These are phyloP conservation scores for Epinephelus lanceolatus DNA, from an alignment of 2,113 vertebrate species.

Conservation along the genomic window DNA sequence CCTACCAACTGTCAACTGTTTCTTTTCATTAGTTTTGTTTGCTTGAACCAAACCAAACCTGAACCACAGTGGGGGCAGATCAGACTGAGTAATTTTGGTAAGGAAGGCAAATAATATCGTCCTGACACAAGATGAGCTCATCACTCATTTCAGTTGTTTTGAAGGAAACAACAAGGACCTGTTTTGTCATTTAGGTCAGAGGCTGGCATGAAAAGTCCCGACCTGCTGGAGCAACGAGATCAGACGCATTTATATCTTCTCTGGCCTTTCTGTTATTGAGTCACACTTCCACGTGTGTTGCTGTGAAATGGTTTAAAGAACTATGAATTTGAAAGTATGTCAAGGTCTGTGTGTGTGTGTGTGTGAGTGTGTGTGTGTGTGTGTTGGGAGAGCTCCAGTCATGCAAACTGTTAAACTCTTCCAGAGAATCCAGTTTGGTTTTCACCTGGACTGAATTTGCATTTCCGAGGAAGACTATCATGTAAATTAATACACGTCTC, in stretches of 20 bases:
- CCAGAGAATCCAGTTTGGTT: slow-evolving; percentile 5
- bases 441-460: slow-evolving; percentile 26
- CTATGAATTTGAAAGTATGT: not conserved
- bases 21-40: not conserved
- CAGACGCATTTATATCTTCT: too few relatives aligned
- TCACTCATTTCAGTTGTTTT: not conserved
- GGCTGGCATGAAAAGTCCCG: not conserved
- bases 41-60: not conserved
- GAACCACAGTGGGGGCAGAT: not conserved
- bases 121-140: not conserved
- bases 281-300: not conserved
- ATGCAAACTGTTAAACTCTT: not conserved
- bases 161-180: too few relatives aligned
- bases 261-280: not conserved
- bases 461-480: not conserved
- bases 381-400: not conserved
- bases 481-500: too few relatives aligned
- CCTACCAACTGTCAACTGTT: not conserved
- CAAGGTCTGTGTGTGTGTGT: not conserved
- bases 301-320: not conserved
- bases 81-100: not conserved
- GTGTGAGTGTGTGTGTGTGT: not conserved
- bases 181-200: not conserved
- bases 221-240: not conserved
- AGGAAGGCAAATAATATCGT: not conserved